phyloP scores from a whole-genome alignment of 2,888 invertebrate genomes.

The Dinocampus coccinellae region DNA sequence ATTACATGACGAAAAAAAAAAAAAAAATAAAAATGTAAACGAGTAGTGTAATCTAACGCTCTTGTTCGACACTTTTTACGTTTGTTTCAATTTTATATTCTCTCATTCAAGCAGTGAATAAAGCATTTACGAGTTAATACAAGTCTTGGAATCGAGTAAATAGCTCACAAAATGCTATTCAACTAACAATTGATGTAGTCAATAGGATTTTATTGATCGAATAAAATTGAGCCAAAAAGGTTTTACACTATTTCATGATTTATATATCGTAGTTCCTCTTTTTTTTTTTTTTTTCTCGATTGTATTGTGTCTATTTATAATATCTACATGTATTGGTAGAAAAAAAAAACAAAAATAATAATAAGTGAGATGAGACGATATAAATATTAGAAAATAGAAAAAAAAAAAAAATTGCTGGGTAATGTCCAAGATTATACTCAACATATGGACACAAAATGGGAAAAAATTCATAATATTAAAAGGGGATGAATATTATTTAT shows the following conservation, averaged over 20 bases:
- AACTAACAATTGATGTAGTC: background rate
- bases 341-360: too few relatives aligned
- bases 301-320: background rate
- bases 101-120: background rate
- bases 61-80: conserved; percentile 43
- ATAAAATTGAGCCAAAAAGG: background rate
- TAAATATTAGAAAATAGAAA: background rate
- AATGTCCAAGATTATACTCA: conserved; percentile 55
- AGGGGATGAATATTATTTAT: background rate
- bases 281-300: background rate
- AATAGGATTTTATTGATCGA: background rate
- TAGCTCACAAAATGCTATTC: background rate
- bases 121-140: background rate
- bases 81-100: conserved; percentile 23
- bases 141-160: background rate
- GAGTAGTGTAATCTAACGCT: conserved; percentile 58
- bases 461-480: too few relatives aligned
- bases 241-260: background rate
- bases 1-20: conserved; percentile 36
- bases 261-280: background rate
- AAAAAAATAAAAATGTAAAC: too few relatives aligned
- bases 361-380: too few relatives aligned
- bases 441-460: conserved; percentile 1
- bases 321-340: background rate
- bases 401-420: conserved; percentile 50